Evolutionary conservation across 2,888 invertebrate genomes (phyloP).

Genomic region (Myathropa florea): DNA sequence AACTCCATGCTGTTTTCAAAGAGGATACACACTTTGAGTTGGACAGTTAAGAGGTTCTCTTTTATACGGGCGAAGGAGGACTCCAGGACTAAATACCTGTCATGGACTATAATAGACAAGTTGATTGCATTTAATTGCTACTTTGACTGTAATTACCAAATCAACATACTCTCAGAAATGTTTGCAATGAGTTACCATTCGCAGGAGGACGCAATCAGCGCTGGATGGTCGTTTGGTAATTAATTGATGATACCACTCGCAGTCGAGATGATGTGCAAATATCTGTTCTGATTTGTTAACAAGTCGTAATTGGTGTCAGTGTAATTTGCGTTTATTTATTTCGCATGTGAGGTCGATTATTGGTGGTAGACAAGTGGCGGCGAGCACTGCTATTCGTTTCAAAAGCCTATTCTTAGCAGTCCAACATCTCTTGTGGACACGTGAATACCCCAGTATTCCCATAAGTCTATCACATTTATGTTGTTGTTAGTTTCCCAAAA

Average conservation of each 20-base stretch:
- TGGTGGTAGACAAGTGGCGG: too few relatives aligned
- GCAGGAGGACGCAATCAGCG: neutral
- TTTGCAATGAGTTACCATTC: neutral
- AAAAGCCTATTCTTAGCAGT: too few relatives aligned
- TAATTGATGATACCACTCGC: too few relatives aligned
- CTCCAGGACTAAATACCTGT: neutral
- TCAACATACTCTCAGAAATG: constrained; percentile 52
- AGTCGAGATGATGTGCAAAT: neutral
- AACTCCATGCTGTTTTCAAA: constrained; percentile 16
- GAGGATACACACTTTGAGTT: neutral
- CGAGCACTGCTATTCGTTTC: too few relatives aligned
- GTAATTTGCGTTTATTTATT: neutral
- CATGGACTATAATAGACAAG: too few relatives aligned
- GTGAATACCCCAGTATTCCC: too few relatives aligned
- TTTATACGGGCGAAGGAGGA: constrained; percentile 4
- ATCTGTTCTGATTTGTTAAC: neutral
- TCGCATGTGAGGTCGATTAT: too few relatives aligned
- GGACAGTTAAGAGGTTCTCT: neutral
- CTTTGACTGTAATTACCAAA: constrained; percentile 26
- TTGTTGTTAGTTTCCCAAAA: too few relatives aligned
- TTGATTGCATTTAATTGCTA: constrained; percentile 24
- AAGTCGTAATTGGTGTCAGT: neutral
- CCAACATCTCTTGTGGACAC: too few relatives aligned
- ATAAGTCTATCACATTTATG: too few relatives aligned
- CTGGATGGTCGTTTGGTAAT: too few relatives aligned